A percentile compares a stretch with the other conserved stretches of the same genome.
Conservation (phyloP, 92 coral and sea anemone genomes). For the Siderastrea siderea region DNA sequence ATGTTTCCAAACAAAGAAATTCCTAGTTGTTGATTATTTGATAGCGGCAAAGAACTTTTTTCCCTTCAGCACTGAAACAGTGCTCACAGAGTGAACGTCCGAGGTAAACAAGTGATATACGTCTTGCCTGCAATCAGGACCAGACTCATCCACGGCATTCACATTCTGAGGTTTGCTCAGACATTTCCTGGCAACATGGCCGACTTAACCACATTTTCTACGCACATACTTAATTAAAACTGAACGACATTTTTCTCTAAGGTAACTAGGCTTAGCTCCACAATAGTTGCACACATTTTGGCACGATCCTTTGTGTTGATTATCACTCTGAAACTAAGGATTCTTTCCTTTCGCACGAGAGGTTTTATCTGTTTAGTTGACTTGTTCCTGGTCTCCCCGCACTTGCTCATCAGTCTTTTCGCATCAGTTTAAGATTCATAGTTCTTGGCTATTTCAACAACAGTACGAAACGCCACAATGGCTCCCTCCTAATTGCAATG, state of each 20-base stretch:
- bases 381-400: constrained; percentile 8
- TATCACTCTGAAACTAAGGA: too few species aligned
- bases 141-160: constrained; percentile 29
- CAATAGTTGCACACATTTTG: constrained; percentile 44
- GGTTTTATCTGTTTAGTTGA: constrained; percentile 16
- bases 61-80: constrained; percentile 36
- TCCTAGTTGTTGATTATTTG: constrained; percentile 25
- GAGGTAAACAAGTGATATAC: constrained; percentile 35
- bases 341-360: constrained; percentile 25
- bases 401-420: constrained; percentile 23
- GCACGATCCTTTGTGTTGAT: constrained; percentile 29
- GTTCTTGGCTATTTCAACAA: constrained; percentile 33
- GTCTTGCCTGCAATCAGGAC: constrained; percentile 16
- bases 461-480: constrained; percentile 16
- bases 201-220: constrained; percentile 39
- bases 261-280: constrained; percentile 52
- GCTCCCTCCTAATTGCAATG: constrained; percentile 22
- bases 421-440: constrained; percentile 30
- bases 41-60: constrained; percentile 44
- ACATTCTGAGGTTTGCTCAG: constrained; percentile 32
- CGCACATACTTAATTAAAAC: constrained; percentile 22
- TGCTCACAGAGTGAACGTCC: constrained; percentile 45
- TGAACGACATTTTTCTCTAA: constrained; percentile 40
- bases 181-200: constrained; percentile 45
- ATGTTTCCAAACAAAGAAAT: constrained; percentile 15